Percentiles rank a stretch among this genome's conserved stretches.
Evolutionary conservation across 2,113 vertebrate species (phyloP).

Genomic region (human (Homo sapiens)): GRCh38 chr5:124635501-124636000

Average conservation of each 20-base stretch:
- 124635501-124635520: not conserved
- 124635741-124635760: not conserved
- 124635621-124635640: not conserved
- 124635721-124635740: not conserved
- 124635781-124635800: not conserved
- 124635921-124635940: not conserved
- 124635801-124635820: not conserved
- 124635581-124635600: not conserved
- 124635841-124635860: not conserved
- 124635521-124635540: not conserved
- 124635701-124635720: not conserved
- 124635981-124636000: not conserved
- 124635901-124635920: not conserved
- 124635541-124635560: not conserved
- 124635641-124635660: not conserved
- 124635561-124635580: not conserved
- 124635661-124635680: not conserved
- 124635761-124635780: not conserved
- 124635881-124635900: not conserved
- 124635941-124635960: not conserved
- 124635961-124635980: not conserved
- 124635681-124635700: not conserved
- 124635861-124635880: not conserved
- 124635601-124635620: not conserved
- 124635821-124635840: not conserved